These are phyloP conservation scores for Tyto alba DNA, from an alignment of 2,113 vertebrate species.

Conservation along the genomic window DNA sequence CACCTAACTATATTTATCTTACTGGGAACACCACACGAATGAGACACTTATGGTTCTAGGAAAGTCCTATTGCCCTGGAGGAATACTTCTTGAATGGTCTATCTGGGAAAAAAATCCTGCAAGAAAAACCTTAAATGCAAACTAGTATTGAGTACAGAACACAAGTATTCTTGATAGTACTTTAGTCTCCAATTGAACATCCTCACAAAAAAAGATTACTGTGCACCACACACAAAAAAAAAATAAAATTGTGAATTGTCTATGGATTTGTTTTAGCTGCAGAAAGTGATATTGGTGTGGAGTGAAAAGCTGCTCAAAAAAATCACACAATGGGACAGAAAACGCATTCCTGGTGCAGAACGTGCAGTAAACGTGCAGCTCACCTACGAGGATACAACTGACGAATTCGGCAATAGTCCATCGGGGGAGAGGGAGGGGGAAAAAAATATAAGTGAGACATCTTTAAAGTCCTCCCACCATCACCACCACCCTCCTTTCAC, in stretches of 20 bases:
- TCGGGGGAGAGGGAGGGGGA: constrained; percentile 67
- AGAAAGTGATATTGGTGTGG: constrained; percentile 73
- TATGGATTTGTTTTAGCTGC: constrained; percentile 66
- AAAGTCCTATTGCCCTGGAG: not conserved
- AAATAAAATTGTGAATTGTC: constrained; percentile 60
- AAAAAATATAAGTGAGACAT: constrained; percentile 72
- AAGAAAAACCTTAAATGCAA: constrained; percentile 17
- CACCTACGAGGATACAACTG: constrained; percentile 76
- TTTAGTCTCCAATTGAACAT: constrained; percentile 15
- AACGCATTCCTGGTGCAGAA: constrained; percentile 79
- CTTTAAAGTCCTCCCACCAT: constrained; percentile 44
- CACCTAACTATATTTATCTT: not conserved
- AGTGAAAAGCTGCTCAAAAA: constrained; percentile 77
- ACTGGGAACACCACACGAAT: not conserved
- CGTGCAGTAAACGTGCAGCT: constrained; percentile 82
- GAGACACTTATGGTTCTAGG: not conserved
- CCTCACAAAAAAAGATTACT: constrained; percentile 24
- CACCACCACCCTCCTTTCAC: constrained; percentile 49
- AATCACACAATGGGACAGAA: constrained; percentile 77
- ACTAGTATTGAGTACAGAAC: not conserved
- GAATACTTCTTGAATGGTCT: not conserved
- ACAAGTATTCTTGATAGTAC: not conserved
- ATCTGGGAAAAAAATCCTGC: not conserved
- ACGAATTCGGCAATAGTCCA: constrained; percentile 75
- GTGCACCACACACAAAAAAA: constrained; percentile 46